phyloP scores from a whole-genome alignment of 1,140 invertebrate genomes.

The Drosophila ambigua region DNA sequence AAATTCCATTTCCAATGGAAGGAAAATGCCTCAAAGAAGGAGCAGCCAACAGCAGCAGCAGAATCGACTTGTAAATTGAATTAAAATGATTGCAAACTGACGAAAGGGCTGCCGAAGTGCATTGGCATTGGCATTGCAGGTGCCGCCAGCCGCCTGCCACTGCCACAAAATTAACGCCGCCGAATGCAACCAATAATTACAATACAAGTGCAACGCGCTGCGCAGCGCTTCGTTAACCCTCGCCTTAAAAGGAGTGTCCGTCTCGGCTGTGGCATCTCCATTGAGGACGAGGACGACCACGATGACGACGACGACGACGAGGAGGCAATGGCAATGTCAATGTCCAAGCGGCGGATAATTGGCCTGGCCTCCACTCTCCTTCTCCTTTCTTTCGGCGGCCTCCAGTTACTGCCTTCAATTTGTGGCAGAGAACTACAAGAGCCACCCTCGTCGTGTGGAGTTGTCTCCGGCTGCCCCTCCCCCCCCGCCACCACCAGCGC shows the following conservation, averaged over 20 bases:
- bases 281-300: neutral
- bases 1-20: slow-evolving; percentile 71
- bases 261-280: too few species aligned
- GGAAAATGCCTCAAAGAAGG: slow-evolving; percentile 25
- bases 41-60: slow-evolving; percentile 1
- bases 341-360: slow-evolving; percentile 62
- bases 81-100: slow-evolving; percentile 73
- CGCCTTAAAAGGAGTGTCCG: slow-evolving; percentile 63
- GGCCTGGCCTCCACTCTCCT: slow-evolving; percentile 27
- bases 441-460: slow-evolving; percentile 64
- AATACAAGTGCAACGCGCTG: slow-evolving; percentile 61
- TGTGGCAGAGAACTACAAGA: slow-evolving; percentile 51
- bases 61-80: slow-evolving; percentile 79
- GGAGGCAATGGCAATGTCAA: slow-evolving; percentile 65
- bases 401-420: slow-evolving; percentile 28
- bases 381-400: too few species aligned
- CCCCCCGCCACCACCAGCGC: slow-evolving; percentile 1
- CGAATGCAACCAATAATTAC: slow-evolving; percentile 72
- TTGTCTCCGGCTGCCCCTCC: slow-evolving; percentile 13
- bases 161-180: slow-evolving; percentile 77
- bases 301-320: neutral
- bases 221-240: slow-evolving; percentile 54
- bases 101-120: slow-evolving; percentile 43
- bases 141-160: slow-evolving; percentile 36
- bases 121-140: slow-evolving; percentile 57